Evolutionary conservation across 2,888 invertebrate genomes (phyloP), one percentile per base, ranked within the genome.

Genomic region (Melolontha melolontha): DNA sequence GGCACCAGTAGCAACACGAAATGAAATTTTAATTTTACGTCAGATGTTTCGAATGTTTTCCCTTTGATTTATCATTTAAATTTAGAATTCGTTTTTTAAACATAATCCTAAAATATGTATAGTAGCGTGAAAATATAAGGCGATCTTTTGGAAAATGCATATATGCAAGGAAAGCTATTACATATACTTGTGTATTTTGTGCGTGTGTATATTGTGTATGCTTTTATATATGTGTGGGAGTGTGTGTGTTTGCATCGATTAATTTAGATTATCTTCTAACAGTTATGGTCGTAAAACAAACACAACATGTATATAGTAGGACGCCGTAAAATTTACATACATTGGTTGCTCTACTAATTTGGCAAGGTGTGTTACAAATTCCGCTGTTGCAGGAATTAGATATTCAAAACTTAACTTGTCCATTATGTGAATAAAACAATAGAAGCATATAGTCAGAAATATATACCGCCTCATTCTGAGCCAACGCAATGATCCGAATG

Each of bases 41-140:
- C 55, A 55, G 16, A 17, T 22, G 34, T 12, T 7, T 22, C 22
- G 55, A 40, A 41, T 55, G 55, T 22, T 55, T 55, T 17, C 41
- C 27, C 55, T 55, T 55, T 55, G 55, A 55, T 55, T 55, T 55
- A 55, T 41, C 41, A 11, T 41, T 41, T 55, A 55, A 55, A 55
- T 55, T 55, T 55, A 55, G 55, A 55, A 34, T n/a, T n/a, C 22
- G 11, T 16, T 22, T n/a, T 41, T 17, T 47, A 16, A 17, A 47
- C 8, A 47, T 8, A 47, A 8, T 8, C 1, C 16, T 14, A 12
- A 12, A 47, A 14, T 55, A 41, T 55, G 17, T 55, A 55, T 41
- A 40, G 55, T 12, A 17, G 39, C 47, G 6, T 47, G 47, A 17
- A 47, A 47, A 47, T 1, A 41, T 41, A 16, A 12, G 17, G 4